Percentiles rank a stretch among this genome's conserved stretches.
Conservation (phyloP, 2,113 vertebrate genomes). For the Zapornia atra region DNA sequence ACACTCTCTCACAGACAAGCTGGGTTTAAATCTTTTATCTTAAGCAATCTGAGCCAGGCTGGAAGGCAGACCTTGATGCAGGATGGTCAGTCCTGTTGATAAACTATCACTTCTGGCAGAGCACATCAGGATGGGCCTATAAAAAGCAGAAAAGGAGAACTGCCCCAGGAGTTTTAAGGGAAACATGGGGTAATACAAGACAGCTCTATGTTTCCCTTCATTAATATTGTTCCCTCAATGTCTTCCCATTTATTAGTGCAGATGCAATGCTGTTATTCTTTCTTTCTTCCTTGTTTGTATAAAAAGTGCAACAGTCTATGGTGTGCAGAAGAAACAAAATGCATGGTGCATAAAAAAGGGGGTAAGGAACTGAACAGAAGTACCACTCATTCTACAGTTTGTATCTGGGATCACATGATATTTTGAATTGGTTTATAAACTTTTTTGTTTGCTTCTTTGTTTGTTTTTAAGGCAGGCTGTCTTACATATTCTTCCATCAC, state of each 20-base stretch:
- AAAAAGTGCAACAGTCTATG: background rate
- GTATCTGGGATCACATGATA: background rate
- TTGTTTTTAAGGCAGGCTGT: background rate
- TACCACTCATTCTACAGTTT: background rate
- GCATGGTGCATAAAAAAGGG: background rate
- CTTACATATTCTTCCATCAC: background rate
- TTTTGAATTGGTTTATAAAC: background rate
- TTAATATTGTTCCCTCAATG: background rate
- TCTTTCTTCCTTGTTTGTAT: too few species aligned
- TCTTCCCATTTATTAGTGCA: background rate
- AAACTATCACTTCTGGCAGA: background rate
- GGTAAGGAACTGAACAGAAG: background rate
- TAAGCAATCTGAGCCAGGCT: background rate
- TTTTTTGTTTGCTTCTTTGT: too few species aligned
- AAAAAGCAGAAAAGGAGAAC: background rate
- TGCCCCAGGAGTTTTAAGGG: background rate
- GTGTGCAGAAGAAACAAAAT: background rate
- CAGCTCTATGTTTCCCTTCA: background rate
- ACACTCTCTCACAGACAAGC: background rate
- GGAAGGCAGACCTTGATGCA: background rate
- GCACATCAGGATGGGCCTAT: background rate
- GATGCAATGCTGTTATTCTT: rapidly evolving
- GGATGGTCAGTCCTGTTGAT: background rate
- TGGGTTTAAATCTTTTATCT: background rate
- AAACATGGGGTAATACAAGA: background rate